Base-by-base conservation (phyloP, 1,140 invertebrate genomes). In the Epicauta chinensis region DNA sequence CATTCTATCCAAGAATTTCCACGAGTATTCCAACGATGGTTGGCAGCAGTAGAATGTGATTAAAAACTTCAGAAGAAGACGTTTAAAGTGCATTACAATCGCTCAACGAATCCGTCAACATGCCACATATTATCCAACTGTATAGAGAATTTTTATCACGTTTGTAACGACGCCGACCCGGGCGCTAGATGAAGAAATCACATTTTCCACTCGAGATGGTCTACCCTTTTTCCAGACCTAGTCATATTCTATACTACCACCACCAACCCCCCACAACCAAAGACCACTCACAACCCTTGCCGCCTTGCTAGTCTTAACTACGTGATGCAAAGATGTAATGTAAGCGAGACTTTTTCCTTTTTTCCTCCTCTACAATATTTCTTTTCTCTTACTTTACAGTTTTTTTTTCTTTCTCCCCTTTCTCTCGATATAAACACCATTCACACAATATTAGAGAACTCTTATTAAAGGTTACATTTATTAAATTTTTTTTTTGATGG, bases 141-240 rank as follows among this genome's bases (percentile, higher is more conserved):
- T 23, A 23, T 23, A 23, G 23, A 23, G 23, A 23, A 23, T 5
- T 23, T 23, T 23, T 23, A 23, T 23, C 23, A 7, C 23, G 23
- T 23, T 23, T 23, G 23, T 23, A 23, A 23, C 54, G 59, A 52
- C 53, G 49, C 53, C 58, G 46, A 53, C 23, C 23, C 23, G 23
- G 55, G 53, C 63, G 57, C 47, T 58, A 66, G 64, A 67, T 67
- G 66, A 67, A 67, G 66, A 67, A 67, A 67, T 67, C 64, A 67
- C 66, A 67, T 67, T 67, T 67, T 67, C 66, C 63, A 67, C 64
- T 66, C 62, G 56, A 62, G 60, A 62, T 66, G 56, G 47, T 58
- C 34, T 30, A 47, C 48, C 48, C 56, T 49, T 51, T 41, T 31
- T 49, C 46, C 46, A 23, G 23, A 23, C 23, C 23, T 23, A 23